Percentiles rank a stretch among this genome's conserved stretches.
Conservation (phyloP, 2,797 vertebrate genomes). For the Xiphorhynchus erythropygius region DNA sequence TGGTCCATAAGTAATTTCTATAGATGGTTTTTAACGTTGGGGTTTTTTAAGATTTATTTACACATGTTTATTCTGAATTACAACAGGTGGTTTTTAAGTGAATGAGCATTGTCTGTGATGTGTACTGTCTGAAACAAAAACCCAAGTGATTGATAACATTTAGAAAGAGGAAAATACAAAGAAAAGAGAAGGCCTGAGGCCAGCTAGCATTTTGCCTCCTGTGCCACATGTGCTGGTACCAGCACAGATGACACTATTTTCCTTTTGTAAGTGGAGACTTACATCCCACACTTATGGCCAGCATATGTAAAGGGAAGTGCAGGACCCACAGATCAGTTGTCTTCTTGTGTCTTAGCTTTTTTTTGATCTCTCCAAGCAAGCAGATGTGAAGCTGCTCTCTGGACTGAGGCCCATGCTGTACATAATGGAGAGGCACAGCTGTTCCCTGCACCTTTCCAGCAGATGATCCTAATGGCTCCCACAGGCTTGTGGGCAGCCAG, state of each 20-base stretch:
- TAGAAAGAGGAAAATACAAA: conserved; percentile 10
- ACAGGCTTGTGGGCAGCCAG: conserved; percentile 25
- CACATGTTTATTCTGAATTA: not conserved
- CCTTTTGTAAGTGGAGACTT: not conserved
- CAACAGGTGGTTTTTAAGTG: not conserved
- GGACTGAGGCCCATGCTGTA: not conserved
- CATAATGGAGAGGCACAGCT: conserved; percentile 15
- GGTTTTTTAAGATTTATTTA: not conserved
- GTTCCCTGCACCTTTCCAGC: conserved; percentile 21
- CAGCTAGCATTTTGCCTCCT: conserved; percentile 27
- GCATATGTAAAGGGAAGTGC: conserved; percentile 18
- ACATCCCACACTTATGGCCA: not conserved
- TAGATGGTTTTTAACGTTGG: not conserved
- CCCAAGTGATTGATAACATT: not conserved
- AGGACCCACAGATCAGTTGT: not conserved
- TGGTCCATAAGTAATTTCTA: not conserved
- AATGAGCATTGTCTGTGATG: not conserved
- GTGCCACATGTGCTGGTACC: not conserved
- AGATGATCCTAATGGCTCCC: conserved; percentile 16
- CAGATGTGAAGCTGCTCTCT: conserved; percentile 10
- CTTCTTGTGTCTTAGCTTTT: not conserved
- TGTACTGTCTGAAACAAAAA: not conserved
- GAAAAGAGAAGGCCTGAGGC: not conserved
- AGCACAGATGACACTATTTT: not conserved
- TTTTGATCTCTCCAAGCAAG: conserved; percentile 16